These are phyloP conservation scores for Sycophaga agraensis DNA, from an alignment of 1,140 invertebrate genomes.

Conservation along the genomic window DNA sequence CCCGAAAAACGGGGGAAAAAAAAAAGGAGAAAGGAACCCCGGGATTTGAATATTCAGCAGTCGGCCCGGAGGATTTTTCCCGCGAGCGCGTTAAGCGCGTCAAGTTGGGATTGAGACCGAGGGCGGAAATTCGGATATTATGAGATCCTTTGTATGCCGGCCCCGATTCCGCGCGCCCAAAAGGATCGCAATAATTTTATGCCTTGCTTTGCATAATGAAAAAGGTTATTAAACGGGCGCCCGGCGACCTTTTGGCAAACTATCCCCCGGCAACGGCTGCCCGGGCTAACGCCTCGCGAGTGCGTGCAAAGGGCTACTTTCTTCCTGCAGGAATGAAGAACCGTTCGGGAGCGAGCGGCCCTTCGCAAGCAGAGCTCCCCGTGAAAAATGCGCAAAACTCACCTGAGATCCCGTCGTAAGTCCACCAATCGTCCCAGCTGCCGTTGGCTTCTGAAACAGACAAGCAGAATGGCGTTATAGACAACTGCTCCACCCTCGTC, in stretches of 20 bases:
- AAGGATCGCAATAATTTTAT: constrained; percentile 23
- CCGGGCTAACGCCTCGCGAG: too few species aligned
- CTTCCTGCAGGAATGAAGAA: too few species aligned
- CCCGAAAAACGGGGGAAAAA: too few species aligned
- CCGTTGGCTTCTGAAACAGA: constrained; percentile 55
- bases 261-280: too few species aligned
- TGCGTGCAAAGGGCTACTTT: too few species aligned
- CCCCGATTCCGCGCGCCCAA: constrained; percentile 3
- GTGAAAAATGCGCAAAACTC: too few species aligned
- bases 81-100: constrained; percentile 20
- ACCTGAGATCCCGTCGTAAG: constrained; percentile 70
- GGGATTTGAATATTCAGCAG: constrained; percentile 23
- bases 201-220: constrained; percentile 22
- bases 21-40: constrained; percentile 11
- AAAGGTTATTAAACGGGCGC: constrained; percentile 11
- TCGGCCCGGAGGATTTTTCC: too few species aligned
- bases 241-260: not conserved
- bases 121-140: constrained; percentile 23
- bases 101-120: constrained; percentile 23
- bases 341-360: too few species aligned
- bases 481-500: too few species aligned
- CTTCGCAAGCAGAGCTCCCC: too few species aligned
- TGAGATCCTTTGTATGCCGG: constrained; percentile 20
- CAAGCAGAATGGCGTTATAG: too few species aligned
- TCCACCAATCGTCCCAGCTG: constrained; percentile 71